Evolutionary conservation across 2,113 vertebrate species (phyloP).

Genomic region (Elachura formosa): DNA sequence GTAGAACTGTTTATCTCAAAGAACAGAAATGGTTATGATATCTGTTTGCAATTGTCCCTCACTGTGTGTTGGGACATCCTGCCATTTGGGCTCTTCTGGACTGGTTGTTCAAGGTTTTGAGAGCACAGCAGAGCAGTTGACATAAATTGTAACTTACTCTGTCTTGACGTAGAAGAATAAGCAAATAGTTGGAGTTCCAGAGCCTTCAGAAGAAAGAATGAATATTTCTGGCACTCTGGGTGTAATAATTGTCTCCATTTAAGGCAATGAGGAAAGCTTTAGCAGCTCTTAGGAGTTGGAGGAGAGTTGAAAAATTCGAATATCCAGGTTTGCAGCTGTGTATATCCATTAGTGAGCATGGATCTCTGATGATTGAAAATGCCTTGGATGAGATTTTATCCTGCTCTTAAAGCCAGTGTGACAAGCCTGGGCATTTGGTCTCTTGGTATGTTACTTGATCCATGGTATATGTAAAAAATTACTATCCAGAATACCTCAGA

Average conservation of each 20-base stretch:
- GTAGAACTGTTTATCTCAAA: not conserved
- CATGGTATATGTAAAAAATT: not conserved
- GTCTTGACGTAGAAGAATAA: not conserved
- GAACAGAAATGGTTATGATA: not conserved
- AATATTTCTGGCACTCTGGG: not conserved
- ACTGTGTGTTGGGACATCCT: not conserved
- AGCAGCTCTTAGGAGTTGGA: not conserved
- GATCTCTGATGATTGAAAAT: not conserved
- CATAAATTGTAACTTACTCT: not conserved
- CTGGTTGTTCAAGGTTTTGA: not conserved
- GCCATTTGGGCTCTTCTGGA: not conserved
- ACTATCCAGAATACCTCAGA: not conserved
- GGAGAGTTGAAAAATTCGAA: not conserved
- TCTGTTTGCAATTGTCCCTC: not conserved
- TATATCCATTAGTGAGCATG: not conserved
- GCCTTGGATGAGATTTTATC: not conserved
- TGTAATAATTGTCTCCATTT: not conserved
- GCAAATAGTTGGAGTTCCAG: not conserved
- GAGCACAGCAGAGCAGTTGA: not conserved
- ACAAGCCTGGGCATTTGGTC: not conserved
- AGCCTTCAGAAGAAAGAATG: not conserved
- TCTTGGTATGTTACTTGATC: not conserved
- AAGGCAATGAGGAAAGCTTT: not conserved
- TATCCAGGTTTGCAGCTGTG: not conserved
- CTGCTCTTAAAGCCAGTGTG: not conserved